Evolutionary conservation across 2,888 invertebrate genomes (phyloP), one percentile per base, ranked within the genome.

Genomic region (Aromia moschata): DNA sequence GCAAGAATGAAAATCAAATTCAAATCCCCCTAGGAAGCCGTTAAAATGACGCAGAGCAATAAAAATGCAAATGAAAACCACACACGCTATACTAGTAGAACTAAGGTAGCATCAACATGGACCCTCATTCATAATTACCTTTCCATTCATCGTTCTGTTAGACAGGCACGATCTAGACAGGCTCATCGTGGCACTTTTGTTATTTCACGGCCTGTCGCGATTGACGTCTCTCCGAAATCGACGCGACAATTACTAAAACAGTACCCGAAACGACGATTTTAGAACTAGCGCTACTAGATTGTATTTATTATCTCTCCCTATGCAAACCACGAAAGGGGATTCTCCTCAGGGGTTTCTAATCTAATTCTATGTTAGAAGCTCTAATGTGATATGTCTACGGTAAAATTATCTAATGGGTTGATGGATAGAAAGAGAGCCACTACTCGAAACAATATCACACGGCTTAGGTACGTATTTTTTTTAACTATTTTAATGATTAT

Each of bases 141-240:
- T 77, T 62, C 75, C 77, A 71, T 75, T 77, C 70, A 72, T 69
- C 36, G 68, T 68, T 64, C 75, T 66, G 60, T 68, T 75, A 38
- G 75, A 72, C 65, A 75, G 65, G 59, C 75, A 75, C 45, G 77
- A 77, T 58, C 76, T 73, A 46, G 74, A 71, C 58, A 75, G 66
- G 66, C 77, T 77, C 77, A 77, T 77, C 11, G 25, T 64, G 18
- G 51, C 37, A 53, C 47, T 47, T 53, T 46, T 36, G 18, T 37
- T 20, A 25, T 49, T 38, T 15, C 46, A 41, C 16, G 45, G 47
- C 14, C 47, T 54, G 20, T 54, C 38, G 30, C 33, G 17, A 43
- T 25, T 56, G 36, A 45, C 56, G 41, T 52, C 25, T 56, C 52
- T 16, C 51, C 16, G 58, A 44, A 20, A 41, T 52, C n/a, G 12